These are phyloP conservation scores for Drosophila nigrodunni DNA, from an alignment of 1,140 invertebrate genomes.

Conservation along the genomic window DNA sequence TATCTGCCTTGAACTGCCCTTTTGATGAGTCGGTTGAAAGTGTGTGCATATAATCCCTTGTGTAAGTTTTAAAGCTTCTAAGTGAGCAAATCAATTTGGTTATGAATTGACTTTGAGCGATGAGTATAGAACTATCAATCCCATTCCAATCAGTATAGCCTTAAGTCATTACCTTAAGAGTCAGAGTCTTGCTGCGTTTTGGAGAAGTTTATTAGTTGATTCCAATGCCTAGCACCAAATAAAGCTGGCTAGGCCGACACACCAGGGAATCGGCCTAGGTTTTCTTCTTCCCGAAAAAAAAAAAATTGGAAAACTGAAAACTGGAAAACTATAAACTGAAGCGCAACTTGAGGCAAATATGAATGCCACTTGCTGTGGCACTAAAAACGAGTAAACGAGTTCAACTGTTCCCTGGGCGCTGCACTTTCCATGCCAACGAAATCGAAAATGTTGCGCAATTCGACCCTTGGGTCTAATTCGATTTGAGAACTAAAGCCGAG, in stretches of 20 bases:
- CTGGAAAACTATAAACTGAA: no score
- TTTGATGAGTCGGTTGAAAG: not conserved
- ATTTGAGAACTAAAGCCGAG: conserved; percentile 70
- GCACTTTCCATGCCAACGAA: conserved; percentile 51
- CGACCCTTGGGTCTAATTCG: conserved; percentile 75
- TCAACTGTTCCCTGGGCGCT: conserved; percentile 47
- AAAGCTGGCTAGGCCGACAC: not conserved
- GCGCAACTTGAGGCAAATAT: not conserved
- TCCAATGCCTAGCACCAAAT: conserved; percentile 4
- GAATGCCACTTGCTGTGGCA: conserved; percentile 13
- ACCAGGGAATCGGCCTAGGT: not conserved
- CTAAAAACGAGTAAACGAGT: conserved; percentile 46
- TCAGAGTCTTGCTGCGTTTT: not conserved
- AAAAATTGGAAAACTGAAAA: not conserved
- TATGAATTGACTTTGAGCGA: not conserved
- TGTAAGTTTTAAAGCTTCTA: conserved; percentile 1
- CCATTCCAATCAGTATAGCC: not conserved
- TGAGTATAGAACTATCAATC: not conserved
- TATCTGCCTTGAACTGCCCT: not conserved
- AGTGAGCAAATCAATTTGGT: conserved; percentile 10
- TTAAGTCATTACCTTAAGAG: conserved; percentile 10
- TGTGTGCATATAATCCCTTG: not conserved
- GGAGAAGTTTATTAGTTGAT: conserved; percentile 14
- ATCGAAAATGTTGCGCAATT: conserved; percentile 74
- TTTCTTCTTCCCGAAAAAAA: not conserved